A percentile compares a stretch with the other conserved stretches of the same genome.
phyloP scores from a whole-genome alignment of 1,140 invertebrate species.

The Drosophila novamexicana region DNA sequence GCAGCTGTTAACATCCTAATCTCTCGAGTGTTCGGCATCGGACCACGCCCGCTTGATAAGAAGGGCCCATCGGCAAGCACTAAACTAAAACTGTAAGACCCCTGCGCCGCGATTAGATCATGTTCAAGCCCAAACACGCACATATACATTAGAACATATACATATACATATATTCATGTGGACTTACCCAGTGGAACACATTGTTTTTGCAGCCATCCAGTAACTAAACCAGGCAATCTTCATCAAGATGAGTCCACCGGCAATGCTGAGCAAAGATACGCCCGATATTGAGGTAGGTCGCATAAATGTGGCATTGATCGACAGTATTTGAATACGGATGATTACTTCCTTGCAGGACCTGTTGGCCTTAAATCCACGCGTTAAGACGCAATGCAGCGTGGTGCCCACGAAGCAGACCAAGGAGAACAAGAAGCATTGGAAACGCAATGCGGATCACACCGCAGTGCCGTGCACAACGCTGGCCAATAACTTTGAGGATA shows the following conservation, averaged over 20 bases:
- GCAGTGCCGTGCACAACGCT: constrained; percentile 89
- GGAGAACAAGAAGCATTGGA: constrained; percentile 96
- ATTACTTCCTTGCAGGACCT: constrained; percentile 88
- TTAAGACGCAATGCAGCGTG: constrained; percentile 89
- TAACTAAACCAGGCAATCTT: not conserved
- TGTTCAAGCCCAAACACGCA: constrained; percentile 14
- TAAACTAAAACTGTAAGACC: constrained; percentile 18
- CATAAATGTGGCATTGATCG: too few species aligned
- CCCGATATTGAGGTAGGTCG: constrained; percentile 89
- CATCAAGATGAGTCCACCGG: constrained; percentile 81
- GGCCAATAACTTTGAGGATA: constrained; percentile 97
- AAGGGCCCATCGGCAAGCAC: not conserved
- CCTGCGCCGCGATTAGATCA: constrained; percentile 27
- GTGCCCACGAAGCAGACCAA: constrained; percentile 94
- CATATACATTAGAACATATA: not conserved
- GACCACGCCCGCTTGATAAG: constrained; percentile 45
- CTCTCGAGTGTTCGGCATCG: constrained; percentile 40
- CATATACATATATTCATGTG: not conserved
- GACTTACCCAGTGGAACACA: not conserved
- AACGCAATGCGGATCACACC: constrained; percentile 93
- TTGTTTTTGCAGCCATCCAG: not conserved
- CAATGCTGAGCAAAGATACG: constrained; percentile 87
- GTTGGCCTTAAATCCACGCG: constrained; percentile 93
- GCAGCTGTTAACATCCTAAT: constrained; percentile 23
- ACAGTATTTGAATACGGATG: too few species aligned